Evolutionary conservation across 2,888 invertebrate genomes (phyloP).

Genomic region (Erebia ligea): DNA sequence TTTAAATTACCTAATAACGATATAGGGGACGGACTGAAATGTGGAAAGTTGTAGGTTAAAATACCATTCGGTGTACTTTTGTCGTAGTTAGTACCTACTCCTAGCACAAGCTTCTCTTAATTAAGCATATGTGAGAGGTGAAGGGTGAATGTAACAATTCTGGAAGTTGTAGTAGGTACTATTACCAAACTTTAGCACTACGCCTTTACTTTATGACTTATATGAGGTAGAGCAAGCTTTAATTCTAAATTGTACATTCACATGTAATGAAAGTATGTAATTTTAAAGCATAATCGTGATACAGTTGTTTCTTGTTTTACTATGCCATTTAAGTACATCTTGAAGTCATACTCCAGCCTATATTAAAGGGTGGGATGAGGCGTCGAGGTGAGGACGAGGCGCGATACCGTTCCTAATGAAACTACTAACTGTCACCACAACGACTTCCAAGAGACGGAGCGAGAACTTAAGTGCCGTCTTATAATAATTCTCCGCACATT

Average conservation of each 20-base stretch:
- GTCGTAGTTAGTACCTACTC: too few species aligned
- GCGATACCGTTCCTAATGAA: slow-evolving; percentile 66
- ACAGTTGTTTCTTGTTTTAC: not conserved
- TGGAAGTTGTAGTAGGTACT: too few species aligned
- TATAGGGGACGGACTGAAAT: too few species aligned
- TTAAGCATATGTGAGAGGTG: too few species aligned
- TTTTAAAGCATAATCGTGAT: not conserved
- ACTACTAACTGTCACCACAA: slow-evolving; percentile 73
- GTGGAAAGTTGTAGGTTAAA: too few species aligned
- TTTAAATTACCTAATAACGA: too few species aligned
- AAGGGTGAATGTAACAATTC: too few species aligned
- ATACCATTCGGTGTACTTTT: too few species aligned
- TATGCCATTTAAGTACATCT: not conserved
- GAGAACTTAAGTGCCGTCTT: slow-evolving; percentile 53
- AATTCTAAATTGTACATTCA: not conserved
- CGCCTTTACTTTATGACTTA: too few species aligned
- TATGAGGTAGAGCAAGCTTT: not conserved
- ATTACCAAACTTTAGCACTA: too few species aligned
- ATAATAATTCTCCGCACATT: slow-evolving; percentile 51
- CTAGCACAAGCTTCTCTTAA: too few species aligned
- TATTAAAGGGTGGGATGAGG: slow-evolving; percentile 52
- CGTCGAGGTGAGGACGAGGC: slow-evolving; percentile 55
- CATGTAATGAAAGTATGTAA: not conserved
- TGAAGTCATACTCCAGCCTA: not conserved
- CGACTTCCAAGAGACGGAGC: slow-evolving; percentile 58